Conservation (phyloP, 2,797 vertebrate species). For the Artibeus jamaicensis region DNA sequence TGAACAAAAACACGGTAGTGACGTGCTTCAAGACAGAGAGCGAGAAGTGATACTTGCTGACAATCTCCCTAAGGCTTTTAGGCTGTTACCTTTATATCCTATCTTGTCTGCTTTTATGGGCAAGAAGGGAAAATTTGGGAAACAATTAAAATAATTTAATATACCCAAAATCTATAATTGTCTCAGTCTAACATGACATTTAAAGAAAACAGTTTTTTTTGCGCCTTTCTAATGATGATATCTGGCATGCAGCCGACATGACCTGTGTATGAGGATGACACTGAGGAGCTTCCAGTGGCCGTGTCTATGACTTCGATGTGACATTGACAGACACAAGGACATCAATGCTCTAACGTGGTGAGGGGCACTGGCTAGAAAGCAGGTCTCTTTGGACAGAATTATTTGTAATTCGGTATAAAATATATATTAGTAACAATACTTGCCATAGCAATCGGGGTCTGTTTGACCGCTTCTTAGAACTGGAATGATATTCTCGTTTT, state of each 20-base stretch:
- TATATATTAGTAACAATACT: neutral
- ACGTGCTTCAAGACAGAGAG: constrained; percentile 99
- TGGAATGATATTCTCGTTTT: constrained; percentile 36
- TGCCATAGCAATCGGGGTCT: neutral
- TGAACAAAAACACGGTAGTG: constrained; percentile 98
- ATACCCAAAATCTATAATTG: constrained; percentile 85
- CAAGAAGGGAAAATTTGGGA: constrained; percentile 98
- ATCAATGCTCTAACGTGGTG: constrained; percentile 62
- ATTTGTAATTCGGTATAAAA: constrained; percentile 56
- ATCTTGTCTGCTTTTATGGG: constrained; percentile 99
- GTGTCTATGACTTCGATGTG: constrained; percentile 75
- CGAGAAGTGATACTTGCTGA: constrained; percentile 94
- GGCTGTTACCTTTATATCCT: constrained; percentile 99
- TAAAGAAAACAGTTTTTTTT: constrained; percentile 76
- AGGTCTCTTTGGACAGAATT: constrained; percentile 62
- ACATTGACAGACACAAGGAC: constrained; percentile 77
- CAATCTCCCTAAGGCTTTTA: constrained; percentile 98
- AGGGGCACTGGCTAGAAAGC: constrained; percentile 59
- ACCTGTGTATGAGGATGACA: constrained; percentile 82
- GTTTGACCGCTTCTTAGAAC: neutral
- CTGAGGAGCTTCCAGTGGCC: constrained; percentile 71
- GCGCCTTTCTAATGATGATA: constrained; percentile 81
- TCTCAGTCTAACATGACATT: constrained; percentile 86
- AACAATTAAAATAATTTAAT: constrained; percentile 95
- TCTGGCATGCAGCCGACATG: constrained; percentile 87